A percentile compares a stretch with the other conserved stretches of the same genome.
These are phyloP conservation scores for Sitta carolinensis DNA, from an alignment of 2,797 vertebrate genomes.

Conservation along the genomic window DNA sequence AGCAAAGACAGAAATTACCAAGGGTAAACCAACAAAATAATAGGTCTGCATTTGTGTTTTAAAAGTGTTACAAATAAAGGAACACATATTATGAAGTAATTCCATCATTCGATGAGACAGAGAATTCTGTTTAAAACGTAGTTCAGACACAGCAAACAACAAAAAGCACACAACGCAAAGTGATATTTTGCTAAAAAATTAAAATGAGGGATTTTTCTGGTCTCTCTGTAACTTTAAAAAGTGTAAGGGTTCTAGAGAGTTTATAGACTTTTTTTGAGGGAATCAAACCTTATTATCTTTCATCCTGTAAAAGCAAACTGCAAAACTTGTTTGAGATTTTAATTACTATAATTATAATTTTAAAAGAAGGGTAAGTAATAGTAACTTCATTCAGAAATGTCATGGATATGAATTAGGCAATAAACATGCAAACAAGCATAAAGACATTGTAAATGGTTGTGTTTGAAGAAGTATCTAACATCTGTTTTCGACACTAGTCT, in stretches of 20 bases:
- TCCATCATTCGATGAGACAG: neutral
- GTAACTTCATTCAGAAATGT: neutral
- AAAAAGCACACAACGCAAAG: neutral
- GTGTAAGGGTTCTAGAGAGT: neutral
- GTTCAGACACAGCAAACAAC: neutral
- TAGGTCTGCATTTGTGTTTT: neutral
- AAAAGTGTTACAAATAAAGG: neutral
- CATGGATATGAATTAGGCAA: neutral
- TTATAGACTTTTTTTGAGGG: neutral
- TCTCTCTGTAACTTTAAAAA: neutral
- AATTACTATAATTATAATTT: neutral
- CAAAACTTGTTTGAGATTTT: neutral
- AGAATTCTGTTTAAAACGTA: neutral
- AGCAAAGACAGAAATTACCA: neutral
- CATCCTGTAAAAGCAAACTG: neutral
- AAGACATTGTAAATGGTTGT: neutral
- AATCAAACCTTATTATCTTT: neutral
- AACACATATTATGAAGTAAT: neutral
- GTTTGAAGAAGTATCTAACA: neutral
- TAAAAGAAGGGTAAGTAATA: neutral
- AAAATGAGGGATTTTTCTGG: neutral
- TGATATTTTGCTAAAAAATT: neutral
- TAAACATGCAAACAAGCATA: neutral
- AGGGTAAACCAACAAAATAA: neutral
- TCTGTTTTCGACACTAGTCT: neutral